Conservation (phyloP, 1,140 invertebrate species). For the Drosophila mojavensis region DNA sequence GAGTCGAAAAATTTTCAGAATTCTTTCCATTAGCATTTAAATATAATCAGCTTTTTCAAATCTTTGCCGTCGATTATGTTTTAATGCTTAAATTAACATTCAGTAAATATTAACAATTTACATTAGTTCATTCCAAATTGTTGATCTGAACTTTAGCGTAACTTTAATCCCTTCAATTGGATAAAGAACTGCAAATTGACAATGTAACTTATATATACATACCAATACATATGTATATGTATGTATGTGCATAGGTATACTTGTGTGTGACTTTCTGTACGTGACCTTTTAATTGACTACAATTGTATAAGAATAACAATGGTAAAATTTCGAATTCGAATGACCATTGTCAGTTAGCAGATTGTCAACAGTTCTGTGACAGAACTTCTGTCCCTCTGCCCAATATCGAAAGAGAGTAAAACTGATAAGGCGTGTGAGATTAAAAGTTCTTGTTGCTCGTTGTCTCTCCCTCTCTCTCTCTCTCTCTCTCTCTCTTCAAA, state of each 20-base stretch:
- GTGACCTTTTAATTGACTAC: slow-evolving; percentile 46
- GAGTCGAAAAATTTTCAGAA: too few species aligned
- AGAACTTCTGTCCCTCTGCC: slow-evolving; percentile 11
- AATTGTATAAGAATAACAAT: slow-evolving; percentile 32
- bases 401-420: slow-evolving; percentile 22
- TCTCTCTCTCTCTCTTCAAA: slow-evolving; percentile 1
- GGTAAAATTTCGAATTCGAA: slow-evolving; percentile 22
- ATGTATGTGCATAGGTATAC: background rate
- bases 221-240: background rate
- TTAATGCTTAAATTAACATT: background rate
- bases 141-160: background rate
- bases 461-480: background rate
- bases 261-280: background rate
- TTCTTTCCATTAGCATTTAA: too few species aligned
- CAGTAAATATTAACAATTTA: background rate
- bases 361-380: slow-evolving; percentile 13
- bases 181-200: background rate
- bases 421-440: slow-evolving; percentile 30
- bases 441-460: slow-evolving; percentile 24
- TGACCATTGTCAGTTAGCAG: slow-evolving; percentile 12
- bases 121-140: background rate
- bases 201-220: background rate
- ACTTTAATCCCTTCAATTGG: slow-evolving; percentile 1
- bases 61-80: background rate
- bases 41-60: too few species aligned